phyloP scores from a whole-genome alignment of 1,140 invertebrate species.

The Choristoneura fumiferana region DNA sequence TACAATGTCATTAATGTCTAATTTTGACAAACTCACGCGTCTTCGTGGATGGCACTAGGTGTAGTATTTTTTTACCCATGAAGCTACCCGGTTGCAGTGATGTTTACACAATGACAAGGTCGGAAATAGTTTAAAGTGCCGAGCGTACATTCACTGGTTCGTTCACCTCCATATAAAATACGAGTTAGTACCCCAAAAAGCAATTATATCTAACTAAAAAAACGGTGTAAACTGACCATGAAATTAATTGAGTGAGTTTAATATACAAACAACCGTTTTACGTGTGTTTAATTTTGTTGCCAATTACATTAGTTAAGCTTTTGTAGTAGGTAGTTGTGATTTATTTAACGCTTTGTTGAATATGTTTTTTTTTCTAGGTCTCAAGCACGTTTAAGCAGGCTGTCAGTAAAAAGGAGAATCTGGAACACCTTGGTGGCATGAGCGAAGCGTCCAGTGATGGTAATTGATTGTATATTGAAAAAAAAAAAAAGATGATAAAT shows the following conservation, averaged over 20 bases:
- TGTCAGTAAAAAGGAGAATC: constrained; percentile 95
- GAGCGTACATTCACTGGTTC: too few relatives aligned
- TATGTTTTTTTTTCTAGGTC: constrained; percentile 63
- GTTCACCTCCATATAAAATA: too few relatives aligned
- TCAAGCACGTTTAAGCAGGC: constrained; percentile 94
- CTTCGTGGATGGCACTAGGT: too few relatives aligned
- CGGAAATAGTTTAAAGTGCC: too few relatives aligned
- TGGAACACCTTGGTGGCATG: constrained; percentile 95
- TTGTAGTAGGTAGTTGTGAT: not conserved
- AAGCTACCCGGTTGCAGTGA: too few relatives aligned
- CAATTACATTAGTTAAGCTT: constrained; percentile 5
- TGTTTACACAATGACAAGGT: too few relatives aligned
- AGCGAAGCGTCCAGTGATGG: constrained; percentile 96
- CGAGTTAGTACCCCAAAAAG: too few relatives aligned
- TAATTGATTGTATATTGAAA: constrained; percentile 26
- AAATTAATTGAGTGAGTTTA: constrained; percentile 11
- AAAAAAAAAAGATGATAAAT: too few relatives aligned
- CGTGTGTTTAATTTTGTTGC: constrained; percentile 1
- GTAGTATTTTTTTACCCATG: too few relatives aligned
- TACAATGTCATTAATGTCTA: too few relatives aligned
- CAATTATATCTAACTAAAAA: not conserved
- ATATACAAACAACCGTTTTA: constrained; percentile 3
- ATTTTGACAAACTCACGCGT: too few relatives aligned
- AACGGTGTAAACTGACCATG: not conserved
- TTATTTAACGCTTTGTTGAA: not conserved